phyloP scores from a whole-genome alignment of 2,888 invertebrate species.

The Ethmia dodecea region DNA sequence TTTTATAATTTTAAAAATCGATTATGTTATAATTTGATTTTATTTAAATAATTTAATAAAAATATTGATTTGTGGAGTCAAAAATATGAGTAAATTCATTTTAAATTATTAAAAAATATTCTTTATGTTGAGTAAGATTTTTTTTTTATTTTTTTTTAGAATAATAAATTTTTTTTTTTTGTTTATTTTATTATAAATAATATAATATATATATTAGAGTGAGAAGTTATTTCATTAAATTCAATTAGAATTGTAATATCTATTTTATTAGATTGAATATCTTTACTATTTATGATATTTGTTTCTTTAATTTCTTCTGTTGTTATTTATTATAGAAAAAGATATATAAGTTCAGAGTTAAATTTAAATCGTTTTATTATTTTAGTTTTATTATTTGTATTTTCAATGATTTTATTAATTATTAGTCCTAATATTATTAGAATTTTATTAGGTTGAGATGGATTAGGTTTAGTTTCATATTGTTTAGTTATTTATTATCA shows the following conservation, averaged over 20 bases:
- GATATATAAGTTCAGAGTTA: constrained; percentile 79
- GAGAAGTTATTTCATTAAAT: constrained; percentile 72
- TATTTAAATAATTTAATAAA: constrained; percentile 82
- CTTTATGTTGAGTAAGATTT: constrained; percentile 73
- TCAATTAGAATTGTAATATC: constrained; percentile 65
- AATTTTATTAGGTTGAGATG: constrained; percentile 85
- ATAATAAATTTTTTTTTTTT: constrained; percentile 51
- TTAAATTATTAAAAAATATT: constrained; percentile 69
- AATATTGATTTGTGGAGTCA: constrained; percentile 83
- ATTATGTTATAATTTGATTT: constrained; percentile 68
- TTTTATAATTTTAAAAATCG: constrained; percentile 77
- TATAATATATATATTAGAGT: constrained; percentile 70
- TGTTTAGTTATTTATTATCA: constrained; percentile 85
- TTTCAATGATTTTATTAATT: constrained; percentile 83
- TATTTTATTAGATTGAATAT: constrained; percentile 81
- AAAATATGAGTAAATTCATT: constrained; percentile 70
- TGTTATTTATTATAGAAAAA: constrained; percentile 80
- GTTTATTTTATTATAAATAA: constrained; percentile 68
- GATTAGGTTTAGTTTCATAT: constrained; percentile 83
- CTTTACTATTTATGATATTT: constrained; percentile 80
- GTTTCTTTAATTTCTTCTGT: constrained; percentile 82
- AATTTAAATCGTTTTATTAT: constrained; percentile 81
- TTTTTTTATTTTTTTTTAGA: constrained; percentile 64
- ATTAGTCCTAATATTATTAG: constrained; percentile 82
- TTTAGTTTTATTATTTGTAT: constrained; percentile 81